phyloP scores from a whole-genome alignment of 1,140 invertebrate genomes.

The Camponotus pennsylvanicus region DNA sequence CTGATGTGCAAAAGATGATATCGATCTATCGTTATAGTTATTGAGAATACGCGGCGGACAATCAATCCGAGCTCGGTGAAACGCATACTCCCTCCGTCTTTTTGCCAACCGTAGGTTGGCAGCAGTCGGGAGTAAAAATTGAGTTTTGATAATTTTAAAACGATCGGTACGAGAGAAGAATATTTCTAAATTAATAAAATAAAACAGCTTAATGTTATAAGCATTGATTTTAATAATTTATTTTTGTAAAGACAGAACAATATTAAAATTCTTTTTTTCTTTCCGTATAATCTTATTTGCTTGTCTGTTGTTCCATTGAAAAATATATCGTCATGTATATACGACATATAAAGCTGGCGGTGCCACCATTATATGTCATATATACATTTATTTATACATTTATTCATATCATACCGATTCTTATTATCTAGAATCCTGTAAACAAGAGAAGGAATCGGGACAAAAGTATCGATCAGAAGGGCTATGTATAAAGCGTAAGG shows the following conservation, averaged over 20 bases:
- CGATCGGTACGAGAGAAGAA: no score
- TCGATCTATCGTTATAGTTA: no score
- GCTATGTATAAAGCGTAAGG: neutral
- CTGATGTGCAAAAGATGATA: no score
- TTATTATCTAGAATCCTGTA: slow-evolving; percentile 6
- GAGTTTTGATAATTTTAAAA: neutral
- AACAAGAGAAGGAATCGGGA: slow-evolving; percentile 35
- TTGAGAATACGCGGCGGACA: no score
- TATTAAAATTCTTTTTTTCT: neutral
- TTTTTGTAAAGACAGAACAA: neutral
- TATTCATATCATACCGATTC: neutral
- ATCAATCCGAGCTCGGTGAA: no score
- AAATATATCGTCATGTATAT: neutral
- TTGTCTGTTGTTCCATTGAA: neutral
- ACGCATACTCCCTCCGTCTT: no score
- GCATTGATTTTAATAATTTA: neutral
- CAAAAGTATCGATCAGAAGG: slow-evolving; percentile 29
- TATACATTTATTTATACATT: neutral
- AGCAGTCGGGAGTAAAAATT: neutral
- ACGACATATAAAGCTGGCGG: neutral
- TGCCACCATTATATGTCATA: no score
- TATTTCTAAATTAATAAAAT: no score
- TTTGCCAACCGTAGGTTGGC: no score
- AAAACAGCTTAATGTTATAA: neutral
- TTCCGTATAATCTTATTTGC: neutral